These are phyloP conservation scores for Magallana gigas DNA, from an alignment of 1,140 invertebrate species.

Conservation along the genomic window DNA sequence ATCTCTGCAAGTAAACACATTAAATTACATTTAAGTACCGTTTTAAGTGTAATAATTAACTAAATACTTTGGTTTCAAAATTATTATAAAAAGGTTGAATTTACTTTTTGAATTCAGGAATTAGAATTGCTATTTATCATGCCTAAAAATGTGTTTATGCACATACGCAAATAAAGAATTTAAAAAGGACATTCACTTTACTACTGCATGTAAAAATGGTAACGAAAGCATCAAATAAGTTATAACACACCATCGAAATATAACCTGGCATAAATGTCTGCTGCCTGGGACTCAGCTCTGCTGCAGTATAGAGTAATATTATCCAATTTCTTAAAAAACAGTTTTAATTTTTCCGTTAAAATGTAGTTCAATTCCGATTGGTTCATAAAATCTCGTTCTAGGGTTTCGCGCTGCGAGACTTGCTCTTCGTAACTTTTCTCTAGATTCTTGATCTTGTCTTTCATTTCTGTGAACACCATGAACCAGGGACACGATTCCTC, in stretches of 20 bases:
- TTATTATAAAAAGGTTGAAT: too few relatives aligned
- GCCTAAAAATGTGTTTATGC: too few relatives aligned
- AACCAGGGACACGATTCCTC: constrained; percentile 13
- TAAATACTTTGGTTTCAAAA: too few relatives aligned
- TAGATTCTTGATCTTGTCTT: not conserved
- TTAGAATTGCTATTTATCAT: too few relatives aligned
- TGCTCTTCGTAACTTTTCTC: not conserved
- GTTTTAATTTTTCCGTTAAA: not conserved
- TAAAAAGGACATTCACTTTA: too few relatives aligned
- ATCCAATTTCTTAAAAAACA: constrained; percentile 13
- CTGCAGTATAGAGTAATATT: constrained; percentile 1
- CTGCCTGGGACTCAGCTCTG: constrained; percentile 7
- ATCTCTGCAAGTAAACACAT: not conserved
- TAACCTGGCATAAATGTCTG: not conserved
- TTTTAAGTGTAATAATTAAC: too few relatives aligned
- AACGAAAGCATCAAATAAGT: too few relatives aligned
- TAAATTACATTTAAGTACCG: too few relatives aligned
- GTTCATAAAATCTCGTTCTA: constrained; percentile 8
- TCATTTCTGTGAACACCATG: constrained; percentile 33
- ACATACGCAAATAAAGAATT: too few relatives aligned
- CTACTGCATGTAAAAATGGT: too few relatives aligned
- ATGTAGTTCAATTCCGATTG: constrained; percentile 12
- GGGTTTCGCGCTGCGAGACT: not conserved
- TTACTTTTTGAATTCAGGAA: too few relatives aligned
- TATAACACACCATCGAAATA: not conserved